Evolutionary conservation across 2,113 vertebrate species (phyloP).

Genomic region (Hipposideros armiger): DNA sequence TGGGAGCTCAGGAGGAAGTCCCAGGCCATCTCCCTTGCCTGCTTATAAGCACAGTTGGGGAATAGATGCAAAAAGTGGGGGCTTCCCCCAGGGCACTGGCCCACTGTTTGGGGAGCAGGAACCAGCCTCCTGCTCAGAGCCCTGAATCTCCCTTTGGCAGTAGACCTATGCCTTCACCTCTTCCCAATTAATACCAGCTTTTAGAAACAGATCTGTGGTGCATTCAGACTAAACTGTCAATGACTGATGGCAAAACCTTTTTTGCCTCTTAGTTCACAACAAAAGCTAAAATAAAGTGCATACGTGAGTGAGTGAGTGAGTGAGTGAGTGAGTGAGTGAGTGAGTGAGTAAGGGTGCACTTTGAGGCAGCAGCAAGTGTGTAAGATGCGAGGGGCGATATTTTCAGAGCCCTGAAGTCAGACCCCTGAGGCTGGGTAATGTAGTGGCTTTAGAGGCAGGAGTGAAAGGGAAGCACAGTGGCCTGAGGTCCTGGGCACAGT

Average conservation of each 20-base stretch:
- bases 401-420: not conserved
- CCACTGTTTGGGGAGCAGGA: not conserved
- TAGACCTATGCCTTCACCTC: not conserved
- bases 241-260: not conserved
- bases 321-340: not conserved
- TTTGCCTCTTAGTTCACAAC: not conserved
- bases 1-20: not conserved
- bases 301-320: not conserved
- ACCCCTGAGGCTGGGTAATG: not conserved
- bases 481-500: not conserved
- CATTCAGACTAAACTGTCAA: not conserved
- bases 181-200: not conserved
- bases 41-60: not conserved
- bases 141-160: not conserved
- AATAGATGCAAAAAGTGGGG: not conserved
- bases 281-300: not conserved
- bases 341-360: rapidly evolving
- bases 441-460: not conserved
- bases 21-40: not conserved
- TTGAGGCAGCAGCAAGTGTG: not conserved
- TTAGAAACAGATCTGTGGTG: not conserved
- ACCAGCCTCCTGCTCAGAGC: not conserved
- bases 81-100: not conserved
- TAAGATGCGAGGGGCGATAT: not conserved
- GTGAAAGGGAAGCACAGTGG: not conserved